Base-by-base conservation (phyloP, 2,797 vertebrate species). In the Bradypodion pumilum region DNA sequence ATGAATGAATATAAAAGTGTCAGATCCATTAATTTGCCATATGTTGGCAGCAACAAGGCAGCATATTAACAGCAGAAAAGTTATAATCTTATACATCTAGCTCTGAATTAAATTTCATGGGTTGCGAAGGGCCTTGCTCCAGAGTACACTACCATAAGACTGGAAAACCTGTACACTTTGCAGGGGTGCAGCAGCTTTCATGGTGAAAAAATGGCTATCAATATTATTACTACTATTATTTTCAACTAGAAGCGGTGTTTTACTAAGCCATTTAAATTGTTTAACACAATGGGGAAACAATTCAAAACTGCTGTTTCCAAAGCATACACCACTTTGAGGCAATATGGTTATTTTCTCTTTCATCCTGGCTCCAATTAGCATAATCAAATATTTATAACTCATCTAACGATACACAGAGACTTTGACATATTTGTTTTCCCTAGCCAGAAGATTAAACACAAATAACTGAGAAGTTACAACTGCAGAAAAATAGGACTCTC, bases 301-400 rank as follows among this genome's bases (percentile, higher is more conserved):
- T 92, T 77, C 37, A 79, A 85, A 83, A 60, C 4, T 70, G 35
- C 82, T 49, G 82, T 84, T 88, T 7, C 89, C 87, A 87, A 88
- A 85, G 46, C 82, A 81, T 89, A 66, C 92, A 83, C 91, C 87
- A 80, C 7, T 88, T 89, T 87, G 80, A 81, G 66, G 88, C 40
- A 68, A 79, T 65, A 73, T 32, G 78, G 62, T 83, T 91, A 82
- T 86, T 46, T 78, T 91, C 89, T 91, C 85, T 87, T 89, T 88
- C 87, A 21, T 86, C 87, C 85, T 68, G 35, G 2, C 77, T 78
- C 80, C 78, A 90, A 70, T 90, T 90, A 87, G 81, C 82, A 74
- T 13, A 85, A 83, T 87, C 84, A 92, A 92, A 90, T 80, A 87
- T 89, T 92, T 91, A 90, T 85, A 86, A 74, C 74, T 75, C 78